phyloP scores from a whole-genome alignment of 2,888 invertebrate species.

The Drosophila macrothrix region DNA sequence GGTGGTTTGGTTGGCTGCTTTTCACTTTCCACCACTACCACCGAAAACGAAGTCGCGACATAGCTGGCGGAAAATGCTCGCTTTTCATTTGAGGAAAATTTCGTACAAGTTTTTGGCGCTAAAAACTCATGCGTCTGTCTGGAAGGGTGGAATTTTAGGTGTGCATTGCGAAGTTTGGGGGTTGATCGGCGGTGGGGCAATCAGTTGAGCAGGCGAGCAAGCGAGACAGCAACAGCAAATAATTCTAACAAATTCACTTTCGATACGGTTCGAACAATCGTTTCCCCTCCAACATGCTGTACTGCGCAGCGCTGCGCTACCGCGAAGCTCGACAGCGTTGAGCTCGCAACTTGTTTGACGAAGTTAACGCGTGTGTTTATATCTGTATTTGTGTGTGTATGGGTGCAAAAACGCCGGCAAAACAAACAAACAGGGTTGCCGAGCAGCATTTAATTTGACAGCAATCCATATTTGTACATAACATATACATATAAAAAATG shows the following conservation, averaged over 20 bases:
- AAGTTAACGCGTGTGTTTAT: slow-evolving; percentile 4
- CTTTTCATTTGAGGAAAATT: slow-evolving; percentile 77
- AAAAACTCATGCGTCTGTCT: slow-evolving; percentile 29
- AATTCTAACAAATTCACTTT: slow-evolving; percentile 69
- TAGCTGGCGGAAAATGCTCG: slow-evolving; percentile 58
- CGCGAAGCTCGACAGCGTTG: slow-evolving; percentile 35
- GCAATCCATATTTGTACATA: neutral
- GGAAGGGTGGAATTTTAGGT: slow-evolving; percentile 21
- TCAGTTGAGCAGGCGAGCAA: slow-evolving; percentile 12
- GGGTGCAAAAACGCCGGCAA: slow-evolving; percentile 66
- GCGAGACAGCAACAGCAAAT: slow-evolving; percentile 25
- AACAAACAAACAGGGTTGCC: slow-evolving; percentile 70
- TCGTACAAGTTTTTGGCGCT: slow-evolving; percentile 62
- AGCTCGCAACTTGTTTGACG: slow-evolving; percentile 31
- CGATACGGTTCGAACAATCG: slow-evolving; percentile 58
- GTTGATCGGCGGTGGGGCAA: slow-evolving; percentile 40
- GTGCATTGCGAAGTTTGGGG: slow-evolving; percentile 23
- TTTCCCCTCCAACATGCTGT: slow-evolving; percentile 73
- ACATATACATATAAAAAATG: neutral
- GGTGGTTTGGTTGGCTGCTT: slow-evolving; percentile 74
- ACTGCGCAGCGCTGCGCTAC: slow-evolving; percentile 22
- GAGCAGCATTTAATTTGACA: slow-evolving; percentile 16
- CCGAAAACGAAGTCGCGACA: slow-evolving; percentile 21
- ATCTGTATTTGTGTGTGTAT: slow-evolving; percentile 8
- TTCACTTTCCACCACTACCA: slow-evolving; percentile 78